Evolutionary conservation across 2,797 vertebrate species (phyloP), one percentile per base, ranked within the genome.

Genomic region (Syngnathus rostellatus): DNA sequence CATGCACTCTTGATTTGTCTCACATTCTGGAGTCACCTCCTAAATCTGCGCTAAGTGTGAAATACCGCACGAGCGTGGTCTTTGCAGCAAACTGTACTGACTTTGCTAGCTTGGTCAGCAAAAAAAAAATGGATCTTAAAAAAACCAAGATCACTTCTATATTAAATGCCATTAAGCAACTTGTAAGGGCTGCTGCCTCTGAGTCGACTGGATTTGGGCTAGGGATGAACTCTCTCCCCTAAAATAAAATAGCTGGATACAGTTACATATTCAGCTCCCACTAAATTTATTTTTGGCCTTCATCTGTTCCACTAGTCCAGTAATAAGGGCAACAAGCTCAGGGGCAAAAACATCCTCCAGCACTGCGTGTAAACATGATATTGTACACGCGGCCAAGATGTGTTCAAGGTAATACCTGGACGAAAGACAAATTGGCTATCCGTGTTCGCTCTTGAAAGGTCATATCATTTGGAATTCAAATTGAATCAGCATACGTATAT

Each of bases 241-340:
- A 90, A 92, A 92, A 92, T 91, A 89, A 91, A 89, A 89, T 78
- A 79, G 63, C 77, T 87, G 90, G 87, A 87, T 92, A 92, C 82
- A 66, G 85, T 92, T 93, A 90, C 90, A 93, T 85, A 89, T 82
- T 77, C 68, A 83, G 65, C 78, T 82, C 83, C 70, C 68, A 79
- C 84, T 88, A 92, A 89, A 93, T 74, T 83, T 90, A 90, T 87
- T 91, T 87, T 80, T 81, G 72, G 85, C 72, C 78, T 87, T 87
- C 88, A 90, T 89, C 84, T 90, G 86, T 81, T 92, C 79, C 76
- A 80, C 80, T 85, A 83, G 85, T 88, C 83, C 87, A 84, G 81
- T 86, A 86, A 88, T 89, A 83, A 81, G 76, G 73, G 69, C 40
- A 45, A 63, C 72, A 76, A 69, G 73, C 64, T 70, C 72, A 64